A percentile compares a stretch with the other conserved stretches of the same genome.
Conservation (phyloP, 2,888 invertebrate genomes). For the Pseudeuparius sepicola region DNA sequence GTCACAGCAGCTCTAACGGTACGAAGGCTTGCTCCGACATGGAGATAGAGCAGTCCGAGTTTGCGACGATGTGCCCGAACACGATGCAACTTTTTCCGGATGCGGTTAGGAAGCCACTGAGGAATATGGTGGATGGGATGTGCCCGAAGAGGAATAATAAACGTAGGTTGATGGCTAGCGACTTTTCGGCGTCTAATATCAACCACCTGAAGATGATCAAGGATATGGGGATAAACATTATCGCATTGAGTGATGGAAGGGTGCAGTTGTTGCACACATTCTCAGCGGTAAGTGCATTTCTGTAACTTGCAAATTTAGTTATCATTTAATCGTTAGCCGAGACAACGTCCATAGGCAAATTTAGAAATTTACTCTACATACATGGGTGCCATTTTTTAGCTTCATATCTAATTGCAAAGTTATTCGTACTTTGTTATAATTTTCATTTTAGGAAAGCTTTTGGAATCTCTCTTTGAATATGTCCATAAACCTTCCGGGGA, state of each 20-base stretch:
- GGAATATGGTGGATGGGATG: slow-evolving; percentile 74
- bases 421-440: too few species aligned
- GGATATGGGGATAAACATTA: slow-evolving; percentile 91
- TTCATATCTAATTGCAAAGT: too few species aligned
- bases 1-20: slow-evolving; percentile 38
- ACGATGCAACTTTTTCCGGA: slow-evolving; percentile 75
- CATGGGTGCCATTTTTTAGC: too few species aligned
- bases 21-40: slow-evolving; percentile 25
- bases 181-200: slow-evolving; percentile 66
- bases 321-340: too few species aligned
- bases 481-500: too few species aligned
- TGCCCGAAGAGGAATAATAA: slow-evolving; percentile 57
- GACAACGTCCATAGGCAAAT: too few species aligned
- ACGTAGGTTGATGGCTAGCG: slow-evolving; percentile 55
- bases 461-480: too few species aligned
- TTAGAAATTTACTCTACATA: too few species aligned
- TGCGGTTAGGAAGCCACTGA: slow-evolving; percentile 71
- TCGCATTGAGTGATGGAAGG: slow-evolving; percentile 79
- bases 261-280: slow-evolving; percentile 87
- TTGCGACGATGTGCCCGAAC: slow-evolving; percentile 68
- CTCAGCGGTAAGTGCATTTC: slow-evolving; percentile 57
- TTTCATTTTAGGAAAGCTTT: too few species aligned
- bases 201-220: slow-evolving; percentile 79
- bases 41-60: slow-evolving; percentile 50
- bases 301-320: neutral